Conservation (phyloP, 53 echinoderm and acorn worm species). For the Paracentrotus lividus region DNA sequence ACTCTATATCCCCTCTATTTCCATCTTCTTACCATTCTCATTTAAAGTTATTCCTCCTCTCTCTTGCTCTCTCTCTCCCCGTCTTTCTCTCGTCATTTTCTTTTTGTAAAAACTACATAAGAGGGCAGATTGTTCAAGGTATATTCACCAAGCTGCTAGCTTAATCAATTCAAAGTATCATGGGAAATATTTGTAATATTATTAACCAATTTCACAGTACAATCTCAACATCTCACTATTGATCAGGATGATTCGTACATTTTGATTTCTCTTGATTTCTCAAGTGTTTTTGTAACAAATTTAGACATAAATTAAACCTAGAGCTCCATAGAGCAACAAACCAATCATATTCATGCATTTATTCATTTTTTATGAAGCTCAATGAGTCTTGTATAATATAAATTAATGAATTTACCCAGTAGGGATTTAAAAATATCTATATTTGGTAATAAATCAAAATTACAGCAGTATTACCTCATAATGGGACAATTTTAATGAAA, state of each 20-base stretch:
- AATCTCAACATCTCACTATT: neutral
- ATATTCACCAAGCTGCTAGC: neutral
- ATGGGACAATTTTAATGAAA: no score
- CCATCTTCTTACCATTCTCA: neutral
- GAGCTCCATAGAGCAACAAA: no score
- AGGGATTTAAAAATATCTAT: no score
- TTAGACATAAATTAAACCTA: neutral
- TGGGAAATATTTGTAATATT: neutral
- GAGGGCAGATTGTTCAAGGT: no score
- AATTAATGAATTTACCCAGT: no score
- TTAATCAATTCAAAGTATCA: neutral
- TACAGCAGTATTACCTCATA: no score
- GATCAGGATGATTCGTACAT: neutral
- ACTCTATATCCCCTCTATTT: neutral
- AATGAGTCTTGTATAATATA: no score
- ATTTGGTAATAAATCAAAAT: no score
- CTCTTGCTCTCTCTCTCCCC: neutral
- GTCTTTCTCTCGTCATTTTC: neutral
- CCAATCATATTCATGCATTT: no score
- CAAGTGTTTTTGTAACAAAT: neutral
- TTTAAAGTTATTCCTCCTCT: neutral
- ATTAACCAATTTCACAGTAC: neutral
- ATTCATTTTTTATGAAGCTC: no score
- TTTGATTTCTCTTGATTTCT: neutral
- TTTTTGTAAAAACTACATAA: neutral